A percentile compares a stretch with the other conserved stretches of the same genome.
phyloP scores from a whole-genome alignment of 2,113 vertebrate species.

The Lampris incognitus region DNA sequence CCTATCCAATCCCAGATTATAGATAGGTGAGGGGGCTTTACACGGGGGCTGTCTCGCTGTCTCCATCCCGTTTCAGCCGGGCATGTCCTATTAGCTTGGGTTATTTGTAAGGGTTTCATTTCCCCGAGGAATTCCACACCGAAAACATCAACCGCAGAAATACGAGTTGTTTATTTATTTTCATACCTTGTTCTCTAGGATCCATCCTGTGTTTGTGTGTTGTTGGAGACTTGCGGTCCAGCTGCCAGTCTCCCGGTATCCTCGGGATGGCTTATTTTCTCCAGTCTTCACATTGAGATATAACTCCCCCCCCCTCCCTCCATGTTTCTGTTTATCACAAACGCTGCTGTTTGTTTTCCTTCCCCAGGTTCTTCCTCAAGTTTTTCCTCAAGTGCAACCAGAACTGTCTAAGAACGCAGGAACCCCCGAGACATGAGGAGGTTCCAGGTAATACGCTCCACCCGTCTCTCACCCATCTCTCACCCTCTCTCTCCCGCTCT shows the following conservation, averaged over 20 bases:
- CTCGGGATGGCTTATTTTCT: neutral
- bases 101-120: neutral
- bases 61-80: no score
- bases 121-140: slow-evolving; percentile 34
- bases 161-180: slow-evolving; percentile 24
- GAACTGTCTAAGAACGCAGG: slow-evolving; percentile 98
- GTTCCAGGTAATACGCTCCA: slow-evolving; percentile 90
- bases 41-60: no score
- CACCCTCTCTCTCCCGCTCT: slow-evolving; percentile 8
- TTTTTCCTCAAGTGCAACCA: slow-evolving; percentile 99
- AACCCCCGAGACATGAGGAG: slow-evolving; percentile 98
- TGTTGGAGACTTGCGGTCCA: neutral
- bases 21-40: no score
- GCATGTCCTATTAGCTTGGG: no score
- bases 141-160: slow-evolving; percentile 22
- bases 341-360: slow-evolving; percentile 27
- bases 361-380: slow-evolving; percentile 95
- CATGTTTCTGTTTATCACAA: slow-evolving; percentile 31
- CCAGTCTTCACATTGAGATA: neutral
- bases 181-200: slow-evolving; percentile 12
- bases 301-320: no score
- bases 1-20: no score
- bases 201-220: slow-evolving; percentile 14
- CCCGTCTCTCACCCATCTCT: slow-evolving; percentile 4
- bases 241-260: no score